phyloP scores from a whole-genome alignment of 2,888 invertebrate genomes.

The Eupithecia subfuscata region DNA sequence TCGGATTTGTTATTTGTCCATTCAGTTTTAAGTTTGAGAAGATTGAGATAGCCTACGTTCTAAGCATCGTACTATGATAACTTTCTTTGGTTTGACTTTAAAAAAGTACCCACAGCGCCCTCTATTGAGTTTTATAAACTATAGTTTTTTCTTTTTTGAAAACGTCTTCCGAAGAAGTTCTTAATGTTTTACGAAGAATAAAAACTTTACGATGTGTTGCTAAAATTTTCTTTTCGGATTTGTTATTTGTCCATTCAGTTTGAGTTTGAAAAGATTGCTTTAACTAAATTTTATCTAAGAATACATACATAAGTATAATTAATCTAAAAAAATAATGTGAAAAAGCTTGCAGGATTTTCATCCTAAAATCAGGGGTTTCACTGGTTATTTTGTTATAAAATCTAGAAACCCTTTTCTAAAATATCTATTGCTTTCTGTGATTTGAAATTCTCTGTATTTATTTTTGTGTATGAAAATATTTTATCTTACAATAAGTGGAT shows the following conservation, averaged over 20 bases:
- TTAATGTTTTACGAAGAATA: background rate
- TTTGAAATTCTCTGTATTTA: conserved; percentile 13
- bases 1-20: background rate
- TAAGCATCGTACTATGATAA: no score
- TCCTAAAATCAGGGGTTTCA: background rate
- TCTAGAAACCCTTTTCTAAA: background rate
- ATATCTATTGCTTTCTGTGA: conserved; percentile 8
- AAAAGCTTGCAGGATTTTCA: background rate
- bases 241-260: background rate
- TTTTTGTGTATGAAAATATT: conserved; percentile 19
- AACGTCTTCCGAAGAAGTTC: background rate
- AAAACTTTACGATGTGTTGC: background rate
- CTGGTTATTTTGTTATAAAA: background rate
- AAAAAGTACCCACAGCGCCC: background rate
- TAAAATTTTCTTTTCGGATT: background rate
- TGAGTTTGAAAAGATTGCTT: background rate
- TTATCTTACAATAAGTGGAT: conserved; percentile 14
- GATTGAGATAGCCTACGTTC: no score
- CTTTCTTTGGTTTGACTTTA: background rate
- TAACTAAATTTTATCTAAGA: background rate
- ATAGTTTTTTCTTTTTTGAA: background rate
- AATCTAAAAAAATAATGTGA: background rate
- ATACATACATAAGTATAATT: background rate
- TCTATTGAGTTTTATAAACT: background rate
- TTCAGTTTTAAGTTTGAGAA: background rate